phyloP scores from a whole-genome alignment of 2,888 invertebrate genomes.

The Ochropleura leucogaster region DNA sequence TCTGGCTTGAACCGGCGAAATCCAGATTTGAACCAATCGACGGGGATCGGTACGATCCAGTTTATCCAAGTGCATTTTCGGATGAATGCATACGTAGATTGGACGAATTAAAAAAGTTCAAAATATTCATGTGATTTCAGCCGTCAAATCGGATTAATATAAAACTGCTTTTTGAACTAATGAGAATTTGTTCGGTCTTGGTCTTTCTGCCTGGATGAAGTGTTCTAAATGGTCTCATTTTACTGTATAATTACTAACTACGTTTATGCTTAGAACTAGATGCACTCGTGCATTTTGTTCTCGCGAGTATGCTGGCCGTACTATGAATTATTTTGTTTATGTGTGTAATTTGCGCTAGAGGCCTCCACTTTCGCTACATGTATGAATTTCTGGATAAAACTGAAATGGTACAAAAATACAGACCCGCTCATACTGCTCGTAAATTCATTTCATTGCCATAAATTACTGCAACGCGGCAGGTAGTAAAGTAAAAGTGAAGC shows the following conservation, averaged over 20 bases:
- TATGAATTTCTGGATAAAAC: background rate
- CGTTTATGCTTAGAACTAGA: constrained; percentile 35
- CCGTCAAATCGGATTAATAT: constrained; percentile 60
- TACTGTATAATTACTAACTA: constrained; percentile 4
- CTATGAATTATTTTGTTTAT: constrained; percentile 56
- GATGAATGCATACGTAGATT: constrained; percentile 67
- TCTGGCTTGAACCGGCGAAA: constrained; percentile 63
- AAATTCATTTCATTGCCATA: background rate
- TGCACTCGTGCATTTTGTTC: constrained; percentile 19
- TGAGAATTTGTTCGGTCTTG: constrained; percentile 38
- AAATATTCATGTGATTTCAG: constrained; percentile 54
- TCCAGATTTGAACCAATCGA: constrained; percentile 67
- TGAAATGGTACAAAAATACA: constrained; percentile 1
- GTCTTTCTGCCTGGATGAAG: constrained; percentile 13
- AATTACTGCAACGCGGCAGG: background rate
- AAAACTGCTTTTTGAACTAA: constrained; percentile 51
- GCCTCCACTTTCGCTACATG: constrained; percentile 27
- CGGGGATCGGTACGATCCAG: constrained; percentile 60
- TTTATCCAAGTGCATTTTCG: constrained; percentile 68
- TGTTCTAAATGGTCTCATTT: constrained; percentile 20
- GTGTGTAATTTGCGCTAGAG: constrained; percentile 50
- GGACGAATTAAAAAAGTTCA: constrained; percentile 69
- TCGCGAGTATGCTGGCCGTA: constrained; percentile 3
- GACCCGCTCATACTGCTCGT: background rate
- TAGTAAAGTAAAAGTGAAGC: background rate